Base-by-base conservation (phyloP, 2,888 invertebrate species). In the Synergus laeviventris region DNA sequence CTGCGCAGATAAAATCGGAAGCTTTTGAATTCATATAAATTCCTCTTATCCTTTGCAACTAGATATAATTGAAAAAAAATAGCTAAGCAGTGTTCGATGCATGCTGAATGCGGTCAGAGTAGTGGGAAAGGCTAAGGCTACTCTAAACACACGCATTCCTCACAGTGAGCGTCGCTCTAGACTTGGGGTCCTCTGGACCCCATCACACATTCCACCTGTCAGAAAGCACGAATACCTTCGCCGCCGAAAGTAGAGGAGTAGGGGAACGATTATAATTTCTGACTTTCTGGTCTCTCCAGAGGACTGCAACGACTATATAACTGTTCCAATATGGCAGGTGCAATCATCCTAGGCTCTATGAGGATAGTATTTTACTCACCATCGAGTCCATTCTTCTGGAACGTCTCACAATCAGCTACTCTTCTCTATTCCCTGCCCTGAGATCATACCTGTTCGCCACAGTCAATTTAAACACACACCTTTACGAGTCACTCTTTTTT, bases 271-370 rank as follows among this genome's bases (percentile, higher is more conserved):
- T 18, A 21, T 56, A 56, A 4, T 56, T 56, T 56, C 54, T 56
- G 54, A 56, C 21, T 21, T 56, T 56, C 11, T 56, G 54, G 16
- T 45, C 45, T 16, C 45, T 45, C 38, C n/a, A n/a, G 16, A 62
- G 39, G 38, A 62, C 38, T 62, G n/a, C 62, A 64, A 64, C 31
- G 42, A 45, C 59, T 24, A 77, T 74, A 74, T 70, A 75, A 73
- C 78, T 74, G 80, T 83, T 87, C 85, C 87, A 87, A 88, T 87
- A 88, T 88, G 87, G 87, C 86, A 87, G 86, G 83, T 85, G 83
- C 78, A 78, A 70, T 74, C 39, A n/a, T 42, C 16, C 14, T 49
- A 64, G 31, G n/a, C 18, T 36, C 59, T 42, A n/a, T n/a, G 54
- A 60, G 18, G 24, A 54, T 59, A 61, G 60, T n/a, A 38, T 31